phyloP scores from a whole-genome alignment of 2,113 vertebrate species.

The Aegotheles bennettii region DNA sequence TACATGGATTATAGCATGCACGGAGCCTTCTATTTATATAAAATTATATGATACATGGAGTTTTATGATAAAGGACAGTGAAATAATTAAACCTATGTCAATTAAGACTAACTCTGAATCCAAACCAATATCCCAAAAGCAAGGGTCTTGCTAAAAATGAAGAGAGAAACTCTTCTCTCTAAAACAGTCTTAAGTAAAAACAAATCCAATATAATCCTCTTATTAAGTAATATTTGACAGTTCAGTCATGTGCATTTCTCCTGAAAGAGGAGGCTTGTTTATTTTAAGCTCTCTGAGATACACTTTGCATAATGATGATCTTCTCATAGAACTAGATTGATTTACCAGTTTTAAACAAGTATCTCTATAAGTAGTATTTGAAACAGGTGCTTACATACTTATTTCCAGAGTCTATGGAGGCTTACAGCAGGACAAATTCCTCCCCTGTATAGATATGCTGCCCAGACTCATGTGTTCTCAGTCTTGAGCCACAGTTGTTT shows the following conservation, averaged over 20 bases:
- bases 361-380: not conserved
- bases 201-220: slow-evolving; percentile 38
- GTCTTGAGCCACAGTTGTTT: not conserved
- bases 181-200: slow-evolving; percentile 1
- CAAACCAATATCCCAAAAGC: not conserved
- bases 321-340: slow-evolving; percentile 12
- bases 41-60: not conserved
- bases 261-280: slow-evolving; percentile 18
- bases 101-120: slow-evolving; percentile 4
- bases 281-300: slow-evolving; percentile 12
- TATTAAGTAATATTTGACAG: slow-evolving; percentile 45
- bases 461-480: not conserved
- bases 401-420: not conserved
- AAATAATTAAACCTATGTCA: slow-evolving; percentile 22
- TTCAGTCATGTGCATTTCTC: not conserved
- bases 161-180: not conserved
- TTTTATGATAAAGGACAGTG: not conserved
- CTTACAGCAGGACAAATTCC: not conserved
- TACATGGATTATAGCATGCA: not conserved
- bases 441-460: not conserved
- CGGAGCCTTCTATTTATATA: not conserved
- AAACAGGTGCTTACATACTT: not conserved
- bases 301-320: not conserved
- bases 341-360: not conserved
- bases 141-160: not conserved